Conservation (phyloP, 2,797 vertebrate genomes). For the Protosalanx chinensis region DNA sequence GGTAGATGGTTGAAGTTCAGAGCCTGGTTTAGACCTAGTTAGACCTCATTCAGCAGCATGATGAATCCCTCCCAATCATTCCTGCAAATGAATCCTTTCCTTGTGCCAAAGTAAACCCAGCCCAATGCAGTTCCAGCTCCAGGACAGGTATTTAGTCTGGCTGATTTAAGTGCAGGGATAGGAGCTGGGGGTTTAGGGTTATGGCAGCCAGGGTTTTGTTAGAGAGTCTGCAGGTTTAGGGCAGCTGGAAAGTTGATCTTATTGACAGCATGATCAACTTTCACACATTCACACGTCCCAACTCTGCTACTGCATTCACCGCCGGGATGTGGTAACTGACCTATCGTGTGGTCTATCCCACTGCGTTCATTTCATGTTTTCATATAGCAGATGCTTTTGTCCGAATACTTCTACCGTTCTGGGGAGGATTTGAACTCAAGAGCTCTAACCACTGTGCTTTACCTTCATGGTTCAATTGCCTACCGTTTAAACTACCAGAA, state of each 20-base stretch:
- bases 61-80: slow-evolving; percentile 2
- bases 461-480: not conserved
- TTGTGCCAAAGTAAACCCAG: slow-evolving; percentile 20
- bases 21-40: slow-evolving; percentile 11
- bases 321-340: not conserved
- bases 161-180: slow-evolving; percentile 4
- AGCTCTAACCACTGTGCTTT: too few species aligned
- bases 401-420: too few species aligned
- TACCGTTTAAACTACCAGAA: slow-evolving; percentile 16
- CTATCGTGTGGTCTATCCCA: too few species aligned
- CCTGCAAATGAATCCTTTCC: slow-evolving; percentile 29
- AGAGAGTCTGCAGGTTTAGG: not conserved
- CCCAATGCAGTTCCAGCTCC: not conserved
- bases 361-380: too few species aligned
- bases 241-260: not conserved
- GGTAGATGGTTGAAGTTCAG: not conserved
- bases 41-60: not conserved
- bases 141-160: not conserved
- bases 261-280: not conserved
- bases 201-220: not conserved
- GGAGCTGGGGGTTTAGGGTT: not conserved
- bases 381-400: too few species aligned
- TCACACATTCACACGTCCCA: not conserved
- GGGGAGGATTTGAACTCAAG: too few species aligned
- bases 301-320: not conserved